A percentile compares a stretch with the other conserved stretches of the same genome.
Evolutionary conservation across 2,113 vertebrate species (phyloP).

Genomic region (Eidolon helvum): DNA sequence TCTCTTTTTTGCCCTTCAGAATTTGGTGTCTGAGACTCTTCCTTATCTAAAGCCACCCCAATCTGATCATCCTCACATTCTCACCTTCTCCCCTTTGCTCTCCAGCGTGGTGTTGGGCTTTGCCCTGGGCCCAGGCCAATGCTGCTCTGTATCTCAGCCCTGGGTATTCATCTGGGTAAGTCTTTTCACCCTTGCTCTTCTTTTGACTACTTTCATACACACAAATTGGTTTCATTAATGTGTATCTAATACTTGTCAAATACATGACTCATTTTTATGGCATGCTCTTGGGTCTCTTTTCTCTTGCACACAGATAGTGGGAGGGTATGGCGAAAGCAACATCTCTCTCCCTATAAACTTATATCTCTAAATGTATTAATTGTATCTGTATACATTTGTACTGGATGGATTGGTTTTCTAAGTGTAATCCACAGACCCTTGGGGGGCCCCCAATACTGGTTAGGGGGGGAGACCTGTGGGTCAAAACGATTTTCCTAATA

Average conservation of each 20-base stretch:
- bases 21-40: neutral
- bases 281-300: neutral
- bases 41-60: neutral
- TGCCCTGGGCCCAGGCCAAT: neutral
- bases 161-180: neutral
- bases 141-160: neutral
- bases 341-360: neutral
- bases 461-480: neutral
- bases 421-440: neutral
- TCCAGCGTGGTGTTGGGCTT: rapidly evolving
- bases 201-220: neutral
- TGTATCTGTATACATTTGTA: neutral
- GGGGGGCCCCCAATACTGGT: neutral
- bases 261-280: neutral
- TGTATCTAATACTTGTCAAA: constrained; percentile 13
- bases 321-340: neutral
- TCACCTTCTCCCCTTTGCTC: no score
- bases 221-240: neutral
- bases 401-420: neutral
- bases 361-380: neutral
- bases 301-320: neutral
- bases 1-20: neutral
- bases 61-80: neutral
- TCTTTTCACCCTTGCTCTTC: neutral
- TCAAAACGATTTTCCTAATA: neutral